Evolutionary conservation across 2,113 vertebrate genomes (phyloP), one percentile per base, ranked within the genome.

Genomic region (Catharus bicknelli): DNA sequence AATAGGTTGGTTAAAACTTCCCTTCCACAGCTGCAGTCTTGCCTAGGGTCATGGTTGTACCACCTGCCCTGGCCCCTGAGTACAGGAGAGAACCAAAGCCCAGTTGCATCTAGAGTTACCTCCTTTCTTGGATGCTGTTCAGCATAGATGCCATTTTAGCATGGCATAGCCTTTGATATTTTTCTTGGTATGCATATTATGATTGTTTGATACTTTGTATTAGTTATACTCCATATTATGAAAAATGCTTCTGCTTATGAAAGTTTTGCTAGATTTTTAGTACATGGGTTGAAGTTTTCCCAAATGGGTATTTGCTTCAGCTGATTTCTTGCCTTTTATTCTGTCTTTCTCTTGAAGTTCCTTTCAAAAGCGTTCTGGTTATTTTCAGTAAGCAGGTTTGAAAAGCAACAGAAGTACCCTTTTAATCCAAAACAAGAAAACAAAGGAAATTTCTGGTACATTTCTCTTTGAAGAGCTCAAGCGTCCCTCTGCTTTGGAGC

Each of bases 401-500:
- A 95, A 90, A 93, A 88, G 69, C 61, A 78, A 84, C 57, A 92
- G 70, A 90, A 87, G 86, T 86, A 92, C 15, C 48, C 83, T 92
- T 83, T 90, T 82, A 93, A 92, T 69, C 77, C 11, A 74, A 27
- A 29, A 42, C 29, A 87, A 57, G 82, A 91, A 84, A 92, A 90
- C 78, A 95, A 94, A 95, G 62, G 70, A 94, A 53, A 87, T 85
- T 90, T 88, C 82, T 75, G 78, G 43, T 88, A 67, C 78, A 81
- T 84, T 90, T 93, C 69, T 74, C 83, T 94, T 92, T 95, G 87
- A 91, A 89, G 79, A 91, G 6, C 75, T 69, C 43, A 51, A 68
- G 51, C 2, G 0, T 75, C 32, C 14, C 38, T 66, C 22, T 32
- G 58, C 86, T 90, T 88, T 50, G 72, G 67, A 88, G 30, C 18